Base-by-base conservation (phyloP, 2,113 vertebrate genomes). In the Brachyhypopomus gauderio region DNA sequence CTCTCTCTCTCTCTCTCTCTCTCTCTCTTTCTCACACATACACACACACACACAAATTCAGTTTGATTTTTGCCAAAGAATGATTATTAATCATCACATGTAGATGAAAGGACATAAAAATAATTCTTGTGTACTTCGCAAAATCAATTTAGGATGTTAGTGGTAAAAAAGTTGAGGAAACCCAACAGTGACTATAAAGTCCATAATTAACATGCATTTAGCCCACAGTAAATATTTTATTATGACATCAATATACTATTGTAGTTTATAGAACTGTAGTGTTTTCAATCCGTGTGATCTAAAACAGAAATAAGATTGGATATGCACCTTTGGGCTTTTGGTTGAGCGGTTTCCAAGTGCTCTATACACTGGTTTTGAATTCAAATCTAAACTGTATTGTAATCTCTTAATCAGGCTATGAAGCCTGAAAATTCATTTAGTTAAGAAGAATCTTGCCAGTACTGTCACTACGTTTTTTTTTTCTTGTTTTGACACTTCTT, bases 21-120 rank as follows among this genome's bases (percentile, higher is more conserved):
- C 6, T 48, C 55, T 11, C 3, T 75, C 34, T 30, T 72, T 25
- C 60, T 59, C 60, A 12, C n/a, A 60, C 34, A 23, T 22, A 34
- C 63, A 55, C 72, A 75, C 73, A 82, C 36, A 48, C 63, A 62
- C 56, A 83, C 73, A 73, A 34, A 17, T 30, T 25, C 45, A 56
- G 71, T 73, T 56, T 73, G 25, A 73, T 56, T 73, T 73, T 58
- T 23, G 23, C 22, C 6, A 75, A 75, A 75, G 23, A 34, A 19
- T 75, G 27, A 55, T 34, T n/a, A 23, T 75, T 75, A 58, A n/a
- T 30, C 52, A 20, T 22, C 30, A 38, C 41, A 52, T 45, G 41
- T 6, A 11, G 41, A 45, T 1, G 41, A 45, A 45, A 45, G 7
- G 1, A 45, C 45, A 52, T 52, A 12, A 14, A 52, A 45, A 52